phyloP scores from a whole-genome alignment of 2,888 invertebrate species.

The Smittia aterrima region DNA sequence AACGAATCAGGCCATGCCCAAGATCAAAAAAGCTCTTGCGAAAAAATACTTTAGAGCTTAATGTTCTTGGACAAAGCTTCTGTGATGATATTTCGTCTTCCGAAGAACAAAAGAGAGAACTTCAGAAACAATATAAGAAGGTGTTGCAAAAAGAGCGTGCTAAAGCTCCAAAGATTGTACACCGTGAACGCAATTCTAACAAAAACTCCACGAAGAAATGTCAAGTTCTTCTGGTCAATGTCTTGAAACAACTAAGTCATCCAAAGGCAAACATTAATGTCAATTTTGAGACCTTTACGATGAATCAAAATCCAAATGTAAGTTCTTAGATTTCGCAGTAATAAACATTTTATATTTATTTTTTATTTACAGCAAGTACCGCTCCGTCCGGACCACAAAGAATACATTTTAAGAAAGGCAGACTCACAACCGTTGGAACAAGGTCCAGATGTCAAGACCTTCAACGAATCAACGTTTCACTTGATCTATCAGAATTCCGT shows the following conservation, averaged over 20 bases:
- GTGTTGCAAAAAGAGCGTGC: not conserved
- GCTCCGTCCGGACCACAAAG: not conserved
- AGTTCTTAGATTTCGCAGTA: too few relatives aligned
- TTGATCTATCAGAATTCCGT: conserved; percentile 23
- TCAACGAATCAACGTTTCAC: conserved; percentile 5
- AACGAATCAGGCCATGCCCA: not conserved
- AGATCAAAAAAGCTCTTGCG: too few relatives aligned
- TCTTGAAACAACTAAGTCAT: not conserved
- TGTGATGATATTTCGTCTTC: too few relatives aligned
- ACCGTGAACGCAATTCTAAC: too few relatives aligned
- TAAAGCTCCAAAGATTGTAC: too few relatives aligned
- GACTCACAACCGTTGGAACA: too few relatives aligned
- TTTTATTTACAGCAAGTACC: not conserved
- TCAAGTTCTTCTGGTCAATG: conserved; percentile 9
- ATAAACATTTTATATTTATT: not conserved
- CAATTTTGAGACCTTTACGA: not conserved
- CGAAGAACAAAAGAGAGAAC: too few relatives aligned
- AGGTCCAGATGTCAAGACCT: too few relatives aligned
- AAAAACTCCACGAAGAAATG: not conserved
- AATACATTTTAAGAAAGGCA: not conserved
- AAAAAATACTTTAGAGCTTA: too few relatives aligned
- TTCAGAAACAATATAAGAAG: too few relatives aligned
- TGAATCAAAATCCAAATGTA: not conserved
- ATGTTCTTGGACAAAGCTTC: too few relatives aligned
- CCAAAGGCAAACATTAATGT: not conserved